Evolutionary conservation across 2,113 vertebrate species (phyloP), one percentile per base, ranked within the genome.

Genomic region (Trichechus manatus): DNA sequence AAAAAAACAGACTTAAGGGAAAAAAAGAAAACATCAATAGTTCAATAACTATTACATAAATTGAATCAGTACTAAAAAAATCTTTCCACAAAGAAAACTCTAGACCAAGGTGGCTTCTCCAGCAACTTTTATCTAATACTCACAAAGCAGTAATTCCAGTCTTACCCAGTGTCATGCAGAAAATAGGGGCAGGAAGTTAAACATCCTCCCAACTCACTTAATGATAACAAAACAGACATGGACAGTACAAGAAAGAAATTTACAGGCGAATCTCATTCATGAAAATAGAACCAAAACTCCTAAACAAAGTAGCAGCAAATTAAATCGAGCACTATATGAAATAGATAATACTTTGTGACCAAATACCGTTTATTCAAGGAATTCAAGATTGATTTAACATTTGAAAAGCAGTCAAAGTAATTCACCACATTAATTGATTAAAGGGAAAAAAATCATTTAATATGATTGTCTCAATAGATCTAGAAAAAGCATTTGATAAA

Each of bases 341-440:
- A 88, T 31, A 95, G 27, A 63, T 23, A 82, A 79, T 74, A 53
- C 44, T 61, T 15, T 29, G 74, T 61, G 44, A 84, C 31, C 27
- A 75, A 70, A 8, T 6, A 39, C 5, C 10, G 42, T 63, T 96
- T 91, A 89, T 82, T 82, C 68, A 89, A 86, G 50, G 15, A 78
- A 79, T 79, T 87, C 44, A 61, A 77, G 15, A 66, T 84, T 92
- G 9, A 63, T 56, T 33, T 72, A 78, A 82, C 11, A 74, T 68
- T 88, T 36, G 1, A 89, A 92, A 92, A 89, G 9, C 56, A 90
- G 44, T 39, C 36, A 88, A 90, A 94, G 27, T 25, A 94, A 91
- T 79, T 68, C 15, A 95, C 20, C 59, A 90, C 5, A 75, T 74
- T 74, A 90, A 68, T 2, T 89, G 47, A 47, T 53, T 50, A 80